Base-by-base conservation (phyloP, 2,888 invertebrate genomes). In the Drosophila trichaetosa region DNA sequence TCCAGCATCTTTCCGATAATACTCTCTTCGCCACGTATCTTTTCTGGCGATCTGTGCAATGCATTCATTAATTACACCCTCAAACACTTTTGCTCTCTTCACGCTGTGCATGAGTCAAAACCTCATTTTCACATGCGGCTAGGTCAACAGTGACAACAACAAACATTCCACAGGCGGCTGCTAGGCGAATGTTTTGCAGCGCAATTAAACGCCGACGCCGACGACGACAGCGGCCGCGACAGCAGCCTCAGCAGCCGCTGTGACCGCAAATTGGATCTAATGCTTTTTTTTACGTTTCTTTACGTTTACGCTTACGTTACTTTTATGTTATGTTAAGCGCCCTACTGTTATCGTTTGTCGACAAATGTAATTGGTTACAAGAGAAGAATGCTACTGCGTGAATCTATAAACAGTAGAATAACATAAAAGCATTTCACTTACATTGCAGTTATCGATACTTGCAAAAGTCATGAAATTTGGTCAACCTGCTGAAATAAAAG, bases 71-170 rank as follows among this genome's bases (percentile, higher is more conserved):
- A 67, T 61, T 68, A 52, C 24, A 13, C 18, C 57, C 65, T 42
- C 48, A 59, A 24, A 29, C 27, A 24, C 53, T 24, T 21, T 33
- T 57, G 54, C n/a, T 7, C 31, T 52, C 49, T 27, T 13, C 38
- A 24, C 29, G 21, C 38, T 21, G 8, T 56, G 66, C 62, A 70
- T 83, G 83, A 80, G 65, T 83, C 77, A 82, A 80, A 73, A 51
- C 64, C 61, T 62, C 75, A 46, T 78, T 79, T 83, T 88, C 81
- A 77, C 87, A 87, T 73, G 82, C 57, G 76, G 71, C 82, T 88
- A 79, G 88, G 82, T 89, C 82, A 83, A 87, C 75, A 76, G 73
- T 87, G 75, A 73, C 80, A 63, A 63, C 67, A 74, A 56, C 72
- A 66, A 70, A 34, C 79, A 74, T 66, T 88, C 74, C 73, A 68